Conservation (phyloP, 2,797 vertebrate genomes). For the Masticophis lateralis region DNA sequence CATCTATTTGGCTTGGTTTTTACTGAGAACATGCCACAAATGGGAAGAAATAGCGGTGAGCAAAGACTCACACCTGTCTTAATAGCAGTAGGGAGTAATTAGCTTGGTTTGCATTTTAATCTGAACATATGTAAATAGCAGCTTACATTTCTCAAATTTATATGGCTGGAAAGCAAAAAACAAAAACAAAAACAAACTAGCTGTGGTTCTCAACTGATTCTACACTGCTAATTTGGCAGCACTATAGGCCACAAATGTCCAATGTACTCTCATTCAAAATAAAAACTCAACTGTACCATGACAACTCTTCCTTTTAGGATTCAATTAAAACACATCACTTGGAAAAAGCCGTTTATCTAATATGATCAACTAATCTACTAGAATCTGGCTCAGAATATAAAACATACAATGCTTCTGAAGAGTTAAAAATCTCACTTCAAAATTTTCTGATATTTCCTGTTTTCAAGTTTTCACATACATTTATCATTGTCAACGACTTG, state of each 20-base stretch:
- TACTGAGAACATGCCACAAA: background rate
- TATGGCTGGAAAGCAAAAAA: background rate
- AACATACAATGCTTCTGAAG: background rate
- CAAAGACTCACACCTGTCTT: background rate
- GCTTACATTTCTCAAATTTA: background rate
- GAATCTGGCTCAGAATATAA: background rate
- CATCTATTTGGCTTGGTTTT: background rate
- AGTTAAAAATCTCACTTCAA: background rate
- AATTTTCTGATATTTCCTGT: background rate
- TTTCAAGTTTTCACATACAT: background rate
- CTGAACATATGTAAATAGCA: background rate
- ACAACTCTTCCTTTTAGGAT: background rate
- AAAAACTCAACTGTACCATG: background rate
- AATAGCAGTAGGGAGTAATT: background rate
- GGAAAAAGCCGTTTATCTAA: background rate
- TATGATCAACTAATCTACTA: background rate
- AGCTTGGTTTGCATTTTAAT: background rate
- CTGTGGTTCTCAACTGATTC: background rate
- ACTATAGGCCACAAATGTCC: background rate
- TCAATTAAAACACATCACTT: background rate
- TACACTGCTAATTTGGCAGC: background rate
- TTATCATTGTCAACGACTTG: slow-evolving; percentile 27
- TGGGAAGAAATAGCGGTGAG: background rate
- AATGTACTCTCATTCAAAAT: background rate
- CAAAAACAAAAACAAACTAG: background rate